Base-by-base conservation (phyloP, 2,888 invertebrate genomes). In the Melangyna quadrimaculata region DNA sequence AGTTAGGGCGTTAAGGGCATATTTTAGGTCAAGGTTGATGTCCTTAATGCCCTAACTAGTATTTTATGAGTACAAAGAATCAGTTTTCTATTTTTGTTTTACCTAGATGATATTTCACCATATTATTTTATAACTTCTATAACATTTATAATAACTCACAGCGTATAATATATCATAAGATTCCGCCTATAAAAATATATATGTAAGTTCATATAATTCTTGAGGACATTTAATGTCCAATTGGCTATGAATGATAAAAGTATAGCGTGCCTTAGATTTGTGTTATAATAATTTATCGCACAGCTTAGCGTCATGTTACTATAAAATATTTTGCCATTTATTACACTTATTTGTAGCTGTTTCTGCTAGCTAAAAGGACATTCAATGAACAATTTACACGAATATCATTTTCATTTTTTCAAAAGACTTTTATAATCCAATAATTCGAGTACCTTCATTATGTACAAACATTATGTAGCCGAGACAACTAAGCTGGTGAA, bases 191-290 rank as follows among this genome's bases (percentile, higher is more conserved):
- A 51, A 48, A 65, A 43, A 17, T 17, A 35, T 24, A 40, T n/a
- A 40, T 14, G 6, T 22, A 10, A 24, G 45, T 19, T 29, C 24
- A 24, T 51, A 37, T 29, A 45, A 32, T 32, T n/a, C n/a, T n/a
- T n/a, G n/a, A n/a, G 67, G 51, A 51, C 67, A 51, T 67, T 67
- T 37, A 10, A 67, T 67, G 35, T 51, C 35, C 67, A 51, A 67
- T 35, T 51, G 67, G 35, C 67, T 35, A 51, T 48, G 43, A 67
- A 67, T 67, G 51, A 51, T 51, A 48, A 51, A 17, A 48, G 10
- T 22, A 67, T 67, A n/a, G 48, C 67, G 67, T 67, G 67, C 37
- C 51, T 51, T 6, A 48, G 35, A 37, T 51, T 29, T 24, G 51
- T 67, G 67, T 24, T 51, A 10, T 24, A 67, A 67, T 24, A 37